Conservation (phyloP, 1,140 invertebrate species). For the Zaprionus capensis region DNA sequence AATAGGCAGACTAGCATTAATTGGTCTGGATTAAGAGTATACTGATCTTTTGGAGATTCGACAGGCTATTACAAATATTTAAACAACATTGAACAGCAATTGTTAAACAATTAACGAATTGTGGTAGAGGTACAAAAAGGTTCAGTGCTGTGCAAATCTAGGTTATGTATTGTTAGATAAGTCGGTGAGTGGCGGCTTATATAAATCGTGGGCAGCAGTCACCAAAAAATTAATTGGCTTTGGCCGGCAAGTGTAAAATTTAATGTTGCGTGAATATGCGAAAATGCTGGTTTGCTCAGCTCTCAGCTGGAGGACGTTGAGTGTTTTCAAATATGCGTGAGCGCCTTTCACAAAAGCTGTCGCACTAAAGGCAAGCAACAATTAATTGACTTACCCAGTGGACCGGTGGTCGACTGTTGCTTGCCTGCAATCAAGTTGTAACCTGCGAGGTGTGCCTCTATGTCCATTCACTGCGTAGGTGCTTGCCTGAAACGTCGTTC, state of each 20-base stretch:
- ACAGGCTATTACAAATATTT: too few species aligned
- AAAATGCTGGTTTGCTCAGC: conserved; percentile 48
- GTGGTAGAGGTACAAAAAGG: not conserved
- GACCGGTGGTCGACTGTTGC: conserved; percentile 16
- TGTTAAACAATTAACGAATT: too few species aligned
- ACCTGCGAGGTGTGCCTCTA: not conserved
- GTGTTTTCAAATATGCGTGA: conserved; percentile 35
- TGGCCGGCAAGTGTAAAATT: conserved; percentile 71
- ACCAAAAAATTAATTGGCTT: conserved; percentile 66
- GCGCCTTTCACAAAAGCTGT: conserved; percentile 75
- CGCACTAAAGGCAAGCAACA: conserved; percentile 74
- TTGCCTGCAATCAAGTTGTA: conserved; percentile 59
- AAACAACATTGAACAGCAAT: too few species aligned
- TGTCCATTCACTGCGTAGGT: conserved; percentile 58
- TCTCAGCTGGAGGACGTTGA: conserved; percentile 67
- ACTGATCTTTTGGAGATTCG: too few species aligned
- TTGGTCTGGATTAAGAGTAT: too few species aligned
- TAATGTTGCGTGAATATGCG: conserved; percentile 64
- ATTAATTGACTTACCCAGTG: conserved; percentile 77
- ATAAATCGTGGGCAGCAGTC: conserved; percentile 46
- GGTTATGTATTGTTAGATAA: conserved; percentile 34
- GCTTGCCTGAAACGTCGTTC: conserved; percentile 65
- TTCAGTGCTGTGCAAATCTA: not conserved
- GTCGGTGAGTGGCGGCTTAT: conserved; percentile 33
- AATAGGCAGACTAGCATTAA: too few species aligned